Evolutionary conservation across 2,888 invertebrate genomes (phyloP), one percentile per base, ranked within the genome.

Genomic region (Poecilus cupreus): DNA sequence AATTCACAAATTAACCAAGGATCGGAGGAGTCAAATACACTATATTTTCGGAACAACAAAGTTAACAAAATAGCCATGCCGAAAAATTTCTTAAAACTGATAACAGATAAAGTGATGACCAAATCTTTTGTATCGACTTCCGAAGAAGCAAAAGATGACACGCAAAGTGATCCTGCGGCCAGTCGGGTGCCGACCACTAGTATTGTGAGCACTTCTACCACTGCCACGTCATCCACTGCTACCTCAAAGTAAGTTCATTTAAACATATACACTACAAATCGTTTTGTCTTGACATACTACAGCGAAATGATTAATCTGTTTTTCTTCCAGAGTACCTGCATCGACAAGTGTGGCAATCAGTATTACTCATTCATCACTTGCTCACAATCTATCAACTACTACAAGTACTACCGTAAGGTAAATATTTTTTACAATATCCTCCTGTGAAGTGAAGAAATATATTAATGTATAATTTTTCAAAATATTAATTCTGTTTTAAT

Each of bases 91-190:
- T 57, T 80, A 54, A 80, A 80, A 57, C 24, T 80, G 6, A 80
- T 80, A 20, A 70, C 80, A 20, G 80, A 80, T 43, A 80, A 80
- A 80, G 46, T 72, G n/a, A 72, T 80, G 39, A 80, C 80, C 22
- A 80, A 80, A 13, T 54, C 54, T 39, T 54, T 57, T 80, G 80
- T 80, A 16, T 26, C 51, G 26, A 64, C 39, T 43, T 3, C n/a
- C 16, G 80, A 80, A 16, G 80, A 80, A 13, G 20, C 37, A 70
- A 51, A 80, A 72, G 54, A 80, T 72, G 75, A 49, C 4, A 16
- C 26, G 24, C n/a, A 75, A 8, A 26, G 51, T 51, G 75, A 75
- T 8, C 18, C 75, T 32, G 32, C 26, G 24, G n/a, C 22, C 16
- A 46, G 13, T 75, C 46, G 51, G 18, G 22, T 46, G 16, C 46